Conservation (phyloP, 2,888 invertebrate genomes). For the Phymatocera aterrima region DNA sequence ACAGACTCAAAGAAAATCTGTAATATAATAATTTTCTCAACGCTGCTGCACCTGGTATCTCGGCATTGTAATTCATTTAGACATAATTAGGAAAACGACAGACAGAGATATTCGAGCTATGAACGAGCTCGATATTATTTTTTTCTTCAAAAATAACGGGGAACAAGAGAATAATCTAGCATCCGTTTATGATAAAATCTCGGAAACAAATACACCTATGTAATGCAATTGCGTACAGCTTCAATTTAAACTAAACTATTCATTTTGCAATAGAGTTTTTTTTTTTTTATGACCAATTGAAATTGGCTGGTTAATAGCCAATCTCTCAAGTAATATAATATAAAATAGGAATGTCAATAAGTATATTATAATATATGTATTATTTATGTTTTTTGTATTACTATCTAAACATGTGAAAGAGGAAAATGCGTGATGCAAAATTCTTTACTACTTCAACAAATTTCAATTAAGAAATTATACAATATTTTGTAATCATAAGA, state of each 20-base stretch:
- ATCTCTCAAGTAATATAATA: not conserved
- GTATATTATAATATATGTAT: conserved; percentile 11
- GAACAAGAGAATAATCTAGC: conserved; percentile 29
- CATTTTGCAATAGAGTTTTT: conserved; percentile 22
- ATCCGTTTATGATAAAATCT: conserved; percentile 28
- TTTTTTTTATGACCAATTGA: not conserved
- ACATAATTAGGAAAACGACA: not conserved
- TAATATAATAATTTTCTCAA: conserved; percentile 27
- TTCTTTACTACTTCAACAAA: not conserved
- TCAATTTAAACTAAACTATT: not conserved
- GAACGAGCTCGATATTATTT: conserved; percentile 16
- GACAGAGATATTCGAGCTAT: not conserved
- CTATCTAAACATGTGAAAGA: too few species aligned
- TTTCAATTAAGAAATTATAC: not conserved
- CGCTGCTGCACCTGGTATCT: not conserved
- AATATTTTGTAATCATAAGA: conserved; percentile 12
- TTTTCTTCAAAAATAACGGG: too few species aligned
- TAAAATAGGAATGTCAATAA: not conserved
- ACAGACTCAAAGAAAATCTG: conserved; percentile 56
- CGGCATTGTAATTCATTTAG: not conserved
- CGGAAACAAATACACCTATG: not conserved
- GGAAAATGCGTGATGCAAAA: conserved; percentile 5
- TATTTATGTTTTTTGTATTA: too few species aligned
- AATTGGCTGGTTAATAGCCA: too few species aligned
- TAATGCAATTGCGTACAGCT: conserved; percentile 12